Evolutionary conservation across 2,113 vertebrate genomes (phyloP), one percentile per base, ranked within the genome.

Genomic region (Ageneiosus marmoratus): DNA sequence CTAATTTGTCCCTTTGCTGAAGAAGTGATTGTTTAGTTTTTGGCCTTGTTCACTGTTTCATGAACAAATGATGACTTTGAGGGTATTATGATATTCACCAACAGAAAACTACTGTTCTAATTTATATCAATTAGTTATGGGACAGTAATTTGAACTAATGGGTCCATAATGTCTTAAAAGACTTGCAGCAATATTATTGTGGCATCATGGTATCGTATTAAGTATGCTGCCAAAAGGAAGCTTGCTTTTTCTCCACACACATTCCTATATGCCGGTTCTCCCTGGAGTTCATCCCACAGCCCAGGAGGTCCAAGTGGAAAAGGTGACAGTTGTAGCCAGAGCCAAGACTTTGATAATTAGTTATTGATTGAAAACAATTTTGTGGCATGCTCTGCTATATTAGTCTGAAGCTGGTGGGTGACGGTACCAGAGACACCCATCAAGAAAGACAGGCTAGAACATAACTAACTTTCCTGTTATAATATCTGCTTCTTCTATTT

Each of bases 101-200:
- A 94, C 93, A 95, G 97, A 96, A 95, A 93, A 96, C n/a, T 95
- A 96, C 95, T 94, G 95, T 95, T 96, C 94, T 94, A 95, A 96
- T 96, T 96, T 95, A 92, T 96, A 96, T 97, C 95, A 97, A 96
- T 97, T 97, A 97, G 95, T 94, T 92, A 90, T 88, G 91, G 91
- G 95, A 98, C 89, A 94, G 93, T 96, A 95, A 98, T 97, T 95
- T 94, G 95, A 94, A 94, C 89, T 93, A 96, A 97, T 91, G 90
- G 94, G 24, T 93, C 93, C 93, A 93, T 92, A 94, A 94, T 93
- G 95, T 94, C 93, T 96, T 96, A 93, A 96, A 97, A 96, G 95
- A 92, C 93, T 93, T 24, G 76, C 73, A 86, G 93, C 92, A 89
- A 94, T 96, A 95, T 95, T 95, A 94, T 93, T 95, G 94, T 93